Evolutionary conservation across 2,113 vertebrate species (phyloP), one percentile per base, ranked within the genome.

Genomic region (Sakesphorus luctuosus): DNA sequence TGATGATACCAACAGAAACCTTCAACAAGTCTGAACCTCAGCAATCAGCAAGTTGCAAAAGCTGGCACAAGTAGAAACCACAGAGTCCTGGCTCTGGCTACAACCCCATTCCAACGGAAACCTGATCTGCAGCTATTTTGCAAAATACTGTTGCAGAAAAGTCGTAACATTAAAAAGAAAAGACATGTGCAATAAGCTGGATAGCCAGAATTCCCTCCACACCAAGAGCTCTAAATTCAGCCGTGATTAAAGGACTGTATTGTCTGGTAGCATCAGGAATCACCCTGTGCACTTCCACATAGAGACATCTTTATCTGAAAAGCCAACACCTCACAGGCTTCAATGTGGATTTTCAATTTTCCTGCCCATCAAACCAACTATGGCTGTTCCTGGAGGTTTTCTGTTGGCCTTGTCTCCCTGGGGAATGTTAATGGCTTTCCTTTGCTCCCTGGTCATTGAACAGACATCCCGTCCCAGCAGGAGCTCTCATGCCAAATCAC

Each of bases 251-350:
- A 58, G 21, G 19, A 25, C n/a, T 36, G 16, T 3, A 0, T 11
- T 18, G 47, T 43, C 47, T 26, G 59, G 24, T 1, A 55, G 75
- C 76, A 55, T 24, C 65, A 56, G 56, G 65, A 61, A 35, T 18
- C 3, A 0, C 11, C 46, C 67, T 0, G 0, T 4, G 14, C 11
- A 11, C 4, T 0, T 49, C 75, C 67, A 9, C 0, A 8, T 24
- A 28, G 20, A 36, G 28, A 35, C 4, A 5, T 3, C 43, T 66
- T 33, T 9, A 44, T 7, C 59, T 5, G 1, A 18, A 67, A 90
- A 52, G 3, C 11, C 47, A 61, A 13, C 58, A 24, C n/a, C 67
- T 84, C 11, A 1, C 62, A 52, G 44, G 65, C 6, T 20, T 44
- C 29, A 31, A 1, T 3, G 50, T 7, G 24, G 21, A 29, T 66